A percentile compares a stretch with the other conserved stretches of the same genome.
phyloP scores from a whole-genome alignment of 1,140 invertebrate species.

The Drosophila saltans region DNA sequence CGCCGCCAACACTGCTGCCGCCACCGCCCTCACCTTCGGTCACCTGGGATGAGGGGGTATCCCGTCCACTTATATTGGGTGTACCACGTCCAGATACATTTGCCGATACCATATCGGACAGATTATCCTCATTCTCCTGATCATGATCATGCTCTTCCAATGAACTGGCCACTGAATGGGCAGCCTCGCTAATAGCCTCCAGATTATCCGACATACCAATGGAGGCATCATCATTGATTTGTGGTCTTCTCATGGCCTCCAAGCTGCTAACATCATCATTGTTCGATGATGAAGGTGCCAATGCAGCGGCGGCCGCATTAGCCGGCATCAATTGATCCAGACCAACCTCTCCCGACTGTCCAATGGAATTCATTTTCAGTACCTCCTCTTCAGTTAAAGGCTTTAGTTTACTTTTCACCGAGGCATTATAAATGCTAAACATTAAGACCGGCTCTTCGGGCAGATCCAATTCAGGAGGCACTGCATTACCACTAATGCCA shows the following conservation, averaged over 20 bases:
- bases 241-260: slow-evolving; percentile 83
- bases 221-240: slow-evolving; percentile 90
- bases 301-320: slow-evolving; percentile 30
- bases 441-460: slow-evolving; percentile 64
- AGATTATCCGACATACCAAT: slow-evolving; percentile 96
- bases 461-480: not conserved
- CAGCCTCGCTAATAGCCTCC: slow-evolving; percentile 97
- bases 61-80: slow-evolving; percentile 91
- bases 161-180: slow-evolving; percentile 94
- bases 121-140: slow-evolving; percentile 89
- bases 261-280: slow-evolving; percentile 72
- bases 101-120: slow-evolving; percentile 98
- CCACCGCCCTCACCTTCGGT: slow-evolving; percentile 88
- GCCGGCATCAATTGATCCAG: slow-evolving; percentile 47
- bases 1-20: slow-evolving; percentile 82
- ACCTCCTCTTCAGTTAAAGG: slow-evolving; percentile 80
- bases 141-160: slow-evolving; percentile 88
- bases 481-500: slow-evolving; percentile 22
- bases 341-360: slow-evolving; percentile 43
- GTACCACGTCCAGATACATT: slow-evolving; percentile 95
- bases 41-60: slow-evolving; percentile 96
- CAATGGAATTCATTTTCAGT: slow-evolving; percentile 82
- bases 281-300: slow-evolving; percentile 58
- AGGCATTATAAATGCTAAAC: slow-evolving; percentile 75
- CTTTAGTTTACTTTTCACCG: slow-evolving; percentile 72